These are phyloP conservation scores for Lepidonotus clava DNA, from an alignment of 2,888 invertebrate genomes.

Conservation along the genomic window DNA sequence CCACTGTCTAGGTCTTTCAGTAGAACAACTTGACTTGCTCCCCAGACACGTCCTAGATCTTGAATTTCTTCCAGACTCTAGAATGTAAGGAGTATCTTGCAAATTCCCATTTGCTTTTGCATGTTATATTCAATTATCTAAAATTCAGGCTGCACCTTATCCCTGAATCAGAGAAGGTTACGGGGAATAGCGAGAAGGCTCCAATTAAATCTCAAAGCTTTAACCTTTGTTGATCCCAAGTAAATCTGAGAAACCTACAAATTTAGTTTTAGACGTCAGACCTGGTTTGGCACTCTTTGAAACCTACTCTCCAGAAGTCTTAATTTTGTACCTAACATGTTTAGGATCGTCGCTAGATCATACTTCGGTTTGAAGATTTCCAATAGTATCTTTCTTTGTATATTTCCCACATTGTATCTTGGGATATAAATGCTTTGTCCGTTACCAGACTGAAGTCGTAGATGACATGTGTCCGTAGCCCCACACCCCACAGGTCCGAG, in stretches of 20 bases:
- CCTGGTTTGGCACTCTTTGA: too few relatives aligned
- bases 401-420: not conserved
- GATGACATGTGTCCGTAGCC: constrained; percentile 84
- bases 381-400: not conserved
- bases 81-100: too few relatives aligned
- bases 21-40: constrained; percentile 85
- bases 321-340: not conserved
- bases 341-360: not conserved
- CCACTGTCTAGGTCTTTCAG: constrained; percentile 84
- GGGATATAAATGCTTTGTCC: not conserved
- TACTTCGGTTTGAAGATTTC: not conserved
- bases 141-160: too few relatives aligned
- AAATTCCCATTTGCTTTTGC: too few relatives aligned
- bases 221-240: too few relatives aligned
- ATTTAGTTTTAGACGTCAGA: too few relatives aligned
- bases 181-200: too few relatives aligned
- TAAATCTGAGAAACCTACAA: too few relatives aligned
- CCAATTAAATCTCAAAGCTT: too few relatives aligned
- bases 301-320: not conserved
- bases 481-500: constrained; percentile 87
- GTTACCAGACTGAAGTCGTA: constrained; percentile 83
- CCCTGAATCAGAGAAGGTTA: too few relatives aligned
- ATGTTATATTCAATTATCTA: too few relatives aligned
- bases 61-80: constrained; percentile 86
- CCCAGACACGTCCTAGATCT: constrained; percentile 84